Base-by-base conservation (phyloP, 2,888 invertebrate species). In the Cephus nigrinus region DNA sequence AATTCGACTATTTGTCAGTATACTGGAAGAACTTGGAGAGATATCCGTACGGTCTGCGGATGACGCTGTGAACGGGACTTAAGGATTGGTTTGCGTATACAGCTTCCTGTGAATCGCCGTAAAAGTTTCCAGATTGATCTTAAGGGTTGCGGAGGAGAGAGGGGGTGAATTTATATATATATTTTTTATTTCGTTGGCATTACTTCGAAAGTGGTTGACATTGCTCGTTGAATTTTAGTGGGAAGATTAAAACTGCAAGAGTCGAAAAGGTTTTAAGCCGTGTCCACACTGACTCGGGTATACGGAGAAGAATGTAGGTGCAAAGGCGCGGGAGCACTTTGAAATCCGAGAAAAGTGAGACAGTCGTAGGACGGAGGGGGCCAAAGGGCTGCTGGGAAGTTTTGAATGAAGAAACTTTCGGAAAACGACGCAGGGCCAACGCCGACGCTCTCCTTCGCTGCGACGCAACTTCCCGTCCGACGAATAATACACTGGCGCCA, bases 321-420 rank as follows among this genome's bases (percentile, higher is more conserved):
- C 55, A 55, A 55, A 55, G 55, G 55, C 55, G 55, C 55, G 23
- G 55, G 55, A 55, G 23, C 55, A 55, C 23, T 55, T 23, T 55
- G 55, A 55, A 23, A 55, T 55, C 23, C 55, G 9, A 55, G 5
- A 55, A 23, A 55, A 71, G 71, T 71, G 31, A 71, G 71, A 33
- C 1, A 31, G 32, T 71, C 23, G 32, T 33, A 31, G 71, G 71
- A 9, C 75, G 69, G 12, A 74, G 77, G 36, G 36, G 35, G 12
- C 35, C 32, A n/a, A 31, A 75, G 74, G 75, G 69, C 40, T 33
- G 12, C n/a, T 71, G 40, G 69, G 55, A 77, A 77, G 55, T 77
- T 77, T 77, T 77, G 73, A 77, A 77, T 74, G 75, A 77, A 75
- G 77, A 75, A 77, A 77, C 77, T 77, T 77, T 12, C 1, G 36